Evolutionary conservation across 2,113 vertebrate genomes (phyloP).

Genomic region (Micromys minutus): DNA sequence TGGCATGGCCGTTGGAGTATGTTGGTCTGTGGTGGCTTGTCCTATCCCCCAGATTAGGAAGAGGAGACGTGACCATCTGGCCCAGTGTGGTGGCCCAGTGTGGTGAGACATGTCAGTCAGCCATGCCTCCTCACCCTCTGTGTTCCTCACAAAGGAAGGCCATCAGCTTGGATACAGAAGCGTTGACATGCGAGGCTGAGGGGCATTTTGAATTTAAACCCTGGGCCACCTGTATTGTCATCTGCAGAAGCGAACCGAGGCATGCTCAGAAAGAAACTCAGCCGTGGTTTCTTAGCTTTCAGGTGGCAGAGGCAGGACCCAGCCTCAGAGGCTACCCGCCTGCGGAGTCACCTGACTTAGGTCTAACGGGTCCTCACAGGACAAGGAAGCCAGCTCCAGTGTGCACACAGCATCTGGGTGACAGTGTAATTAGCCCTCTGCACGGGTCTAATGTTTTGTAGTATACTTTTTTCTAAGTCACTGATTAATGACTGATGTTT

Average conservation of each 20-base stretch:
- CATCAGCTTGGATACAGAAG: not conserved
- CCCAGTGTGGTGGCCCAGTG: too few species aligned
- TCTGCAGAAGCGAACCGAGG: not conserved
- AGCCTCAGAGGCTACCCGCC: not conserved
- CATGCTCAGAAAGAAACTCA: not conserved
- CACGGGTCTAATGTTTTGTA: not conserved
- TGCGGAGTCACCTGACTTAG: not conserved
- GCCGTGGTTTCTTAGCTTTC: not conserved
- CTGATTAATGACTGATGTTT: conserved; percentile 2
- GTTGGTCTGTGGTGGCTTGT: not conserved
- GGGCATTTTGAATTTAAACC: not conserved
- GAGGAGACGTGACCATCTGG: not conserved
- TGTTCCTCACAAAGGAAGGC: too few species aligned
- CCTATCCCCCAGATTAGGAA: not conserved
- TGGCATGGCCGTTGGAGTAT: not conserved
- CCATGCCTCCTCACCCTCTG: not conserved
- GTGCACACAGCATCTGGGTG: not conserved
- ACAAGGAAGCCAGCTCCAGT: not conserved
- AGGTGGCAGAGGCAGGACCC: not conserved
- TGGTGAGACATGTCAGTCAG: not conserved
- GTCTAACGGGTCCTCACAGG: not conserved
- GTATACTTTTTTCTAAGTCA: not conserved
- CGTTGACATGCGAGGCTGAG: not conserved
- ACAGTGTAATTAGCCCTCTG: not conserved
- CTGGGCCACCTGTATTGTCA: not conserved